These are phyloP conservation scores for Conus betulinus DNA, from an alignment of 1,140 invertebrate genomes.

Conservation along the genomic window DNA sequence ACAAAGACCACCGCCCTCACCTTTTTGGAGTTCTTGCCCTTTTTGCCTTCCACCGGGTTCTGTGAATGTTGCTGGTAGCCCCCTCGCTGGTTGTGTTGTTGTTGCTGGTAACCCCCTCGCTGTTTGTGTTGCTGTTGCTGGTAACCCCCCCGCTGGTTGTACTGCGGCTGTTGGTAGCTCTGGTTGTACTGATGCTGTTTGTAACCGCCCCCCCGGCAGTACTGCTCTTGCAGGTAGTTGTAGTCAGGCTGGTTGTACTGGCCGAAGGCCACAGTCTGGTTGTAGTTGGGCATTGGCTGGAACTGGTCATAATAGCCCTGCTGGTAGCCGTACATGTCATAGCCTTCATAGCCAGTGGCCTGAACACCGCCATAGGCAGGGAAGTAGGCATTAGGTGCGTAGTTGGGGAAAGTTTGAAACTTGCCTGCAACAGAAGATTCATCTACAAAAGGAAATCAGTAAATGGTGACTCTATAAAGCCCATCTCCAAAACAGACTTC, in stretches of 20 bases:
- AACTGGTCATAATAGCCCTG: background rate
- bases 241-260: background rate
- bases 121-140: too few relatives aligned
- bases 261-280: background rate
- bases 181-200: too few relatives aligned
- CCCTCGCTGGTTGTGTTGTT: too few relatives aligned
- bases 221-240: background rate
- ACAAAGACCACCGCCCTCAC: background rate
- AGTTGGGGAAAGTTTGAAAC: background rate
- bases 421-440: background rate
- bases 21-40: background rate
- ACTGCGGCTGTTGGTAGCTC: too few relatives aligned
- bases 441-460: background rate
- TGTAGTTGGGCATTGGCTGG: background rate
- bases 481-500: background rate
- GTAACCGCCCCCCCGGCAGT: too few relatives aligned
- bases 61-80: background rate
- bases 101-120: too few relatives aligned
- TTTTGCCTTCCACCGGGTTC: background rate
- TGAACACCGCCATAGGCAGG: background rate
- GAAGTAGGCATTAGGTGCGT: background rate
- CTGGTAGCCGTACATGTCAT: background rate
- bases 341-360: background rate
- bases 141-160: too few relatives aligned
- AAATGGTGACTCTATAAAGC: background rate